These are phyloP conservation scores for Diglossa brunneiventris DNA, from an alignment of 2,113 vertebrate genomes.

Conservation along the genomic window DNA sequence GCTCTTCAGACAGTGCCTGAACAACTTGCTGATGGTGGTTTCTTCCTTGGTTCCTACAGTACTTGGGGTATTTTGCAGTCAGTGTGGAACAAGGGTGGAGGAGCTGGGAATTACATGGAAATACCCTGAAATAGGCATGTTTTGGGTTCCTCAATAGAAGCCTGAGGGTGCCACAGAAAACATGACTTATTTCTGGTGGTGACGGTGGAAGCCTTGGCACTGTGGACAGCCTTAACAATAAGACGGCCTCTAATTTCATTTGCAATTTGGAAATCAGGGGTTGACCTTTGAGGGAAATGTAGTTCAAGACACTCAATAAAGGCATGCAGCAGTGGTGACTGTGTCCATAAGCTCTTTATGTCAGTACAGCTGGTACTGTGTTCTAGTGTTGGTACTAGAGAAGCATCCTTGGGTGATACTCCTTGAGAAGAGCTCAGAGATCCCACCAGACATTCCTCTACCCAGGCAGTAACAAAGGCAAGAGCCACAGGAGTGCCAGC, in stretches of 20 bases:
- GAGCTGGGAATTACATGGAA: background rate
- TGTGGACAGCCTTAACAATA: background rate
- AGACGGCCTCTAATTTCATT: background rate
- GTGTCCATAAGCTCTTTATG: background rate
- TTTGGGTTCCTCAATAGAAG: background rate
- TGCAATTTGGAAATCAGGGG: background rate
- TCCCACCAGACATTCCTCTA: background rate
- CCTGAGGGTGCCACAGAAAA: background rate
- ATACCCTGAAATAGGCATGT: background rate
- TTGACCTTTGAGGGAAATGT: background rate
- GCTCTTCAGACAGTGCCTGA: background rate
- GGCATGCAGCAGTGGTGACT: background rate
- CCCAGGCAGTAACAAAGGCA: background rate
- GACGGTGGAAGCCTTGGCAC: background rate
- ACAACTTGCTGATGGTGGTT: background rate
- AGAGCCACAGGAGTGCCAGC: background rate
- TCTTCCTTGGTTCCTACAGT: background rate
- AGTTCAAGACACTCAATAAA: conserved; percentile 20
- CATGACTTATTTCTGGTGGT: background rate
- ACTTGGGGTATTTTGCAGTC: background rate
- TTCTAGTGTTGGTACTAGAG: background rate
- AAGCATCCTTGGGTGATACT: background rate
- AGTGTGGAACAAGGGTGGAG: background rate
- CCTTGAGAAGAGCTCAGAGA: background rate
- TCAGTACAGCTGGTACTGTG: background rate